Base-by-base conservation (phyloP, 2,888 invertebrate genomes). In the Saturnia pavonia region DNA sequence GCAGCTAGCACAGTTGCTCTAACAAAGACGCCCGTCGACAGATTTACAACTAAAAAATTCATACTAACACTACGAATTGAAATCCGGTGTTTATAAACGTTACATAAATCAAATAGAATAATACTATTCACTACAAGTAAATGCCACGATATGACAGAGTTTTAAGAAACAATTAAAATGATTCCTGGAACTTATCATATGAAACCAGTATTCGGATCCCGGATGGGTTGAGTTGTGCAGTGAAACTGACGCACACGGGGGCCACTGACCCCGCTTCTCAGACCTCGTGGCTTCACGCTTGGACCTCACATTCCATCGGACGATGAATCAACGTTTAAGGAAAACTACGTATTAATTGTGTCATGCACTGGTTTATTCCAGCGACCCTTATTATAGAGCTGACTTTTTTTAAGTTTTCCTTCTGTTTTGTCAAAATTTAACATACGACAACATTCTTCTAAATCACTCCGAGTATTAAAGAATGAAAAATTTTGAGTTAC, bases 251-350 rank as follows among this genome's bases (percentile, higher is more conserved):
- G 22, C 22, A 22, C 11, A 0, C 54, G 22, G 54, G n/a, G 65
- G 40, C 8, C 65, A 40, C n/a, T 65, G 65, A 65, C 65, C 65
- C 65, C 40, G 3, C 19, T 7, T n/a, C 65, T 40, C 65, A 40
- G 65, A 60, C 57, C 57, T n/a, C 19, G 65, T 40, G 65, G 65
- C 65, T 40, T 65, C 65, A 65, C 65, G 65, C 65, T 40, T 16
- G n/a, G 65, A 40, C 65, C 65, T 40, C 65, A 40, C 65, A 65
- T 65, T 65, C 65, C 65, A 40, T 19, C 19, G 40, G 40, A 34
- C 40, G 65, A 65, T 65, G 65, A 65, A 40, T 65, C 65, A 65
- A n/a, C 40, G 40, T n/a, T 65, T 40, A 40, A 65, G 65, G 65
- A 65, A 40, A 65, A 34, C 19, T 65, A 8, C 65, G 8, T 19